Base-by-base conservation (phyloP, 2,888 invertebrate genomes). In the Campoplex capitator region DNA sequence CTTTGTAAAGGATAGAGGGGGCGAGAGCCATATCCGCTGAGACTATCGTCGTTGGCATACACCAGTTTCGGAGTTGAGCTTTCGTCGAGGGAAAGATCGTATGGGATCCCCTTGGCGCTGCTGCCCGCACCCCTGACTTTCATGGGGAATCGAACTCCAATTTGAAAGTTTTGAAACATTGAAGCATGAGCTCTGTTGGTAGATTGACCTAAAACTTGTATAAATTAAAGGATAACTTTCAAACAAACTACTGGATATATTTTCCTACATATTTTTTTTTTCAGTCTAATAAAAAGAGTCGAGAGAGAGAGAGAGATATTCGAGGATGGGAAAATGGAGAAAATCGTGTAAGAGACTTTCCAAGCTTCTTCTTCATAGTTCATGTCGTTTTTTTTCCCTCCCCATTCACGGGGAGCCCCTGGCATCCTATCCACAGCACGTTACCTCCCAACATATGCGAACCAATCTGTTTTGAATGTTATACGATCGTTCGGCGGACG, bases 381-480 rank as follows among this genome's bases (percentile, higher is more conserved):
- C 28, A 9, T 56, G 9, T 58, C 67, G 38, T 23, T 58, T 54
- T 48, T 58, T 74, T 65, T 73, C 45, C 45, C 48, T 73, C 35
- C 48, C 58, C 71, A 35, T 38, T 13, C 35, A 45, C 23, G 23
- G 23, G 23, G 23, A 45, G 3, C 42, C 8, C 67, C 54, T 23
- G 6, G 32, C 75, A 42, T 18, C 65, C 38, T 28, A 35, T 54
- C 68, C 48, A 42, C 7, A 42, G 18, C 6, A 35, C 23, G 32
- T 62, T 38, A 48, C 13, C 48, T 9, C 32, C 78, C 23, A 35
- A 77, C 65, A 23, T 73, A 76, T 65, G 62, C 28, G 83, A 77
- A 77, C 76, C 83, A 83, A 86, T 86, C 83, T 83, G 76, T 76
- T 86, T 83, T 83, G 80, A 86, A 86, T 83, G 86, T 79, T 81